phyloP scores from a whole-genome alignment of 2,888 invertebrate species.

The Sialis fuliginosa region DNA sequence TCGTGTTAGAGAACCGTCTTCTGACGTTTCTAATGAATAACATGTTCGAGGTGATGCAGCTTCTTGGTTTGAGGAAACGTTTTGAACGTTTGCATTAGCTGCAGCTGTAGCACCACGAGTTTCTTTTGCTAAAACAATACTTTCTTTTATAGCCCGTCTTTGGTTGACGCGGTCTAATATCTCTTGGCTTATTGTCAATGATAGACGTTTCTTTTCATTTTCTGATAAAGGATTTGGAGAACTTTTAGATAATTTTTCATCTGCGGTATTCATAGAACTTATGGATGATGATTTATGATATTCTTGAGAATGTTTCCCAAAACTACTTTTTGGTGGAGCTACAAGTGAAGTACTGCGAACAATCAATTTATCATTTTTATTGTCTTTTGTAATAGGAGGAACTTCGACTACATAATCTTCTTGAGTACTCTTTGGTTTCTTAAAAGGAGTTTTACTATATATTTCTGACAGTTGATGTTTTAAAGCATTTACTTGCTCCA shows the following conservation, averaged over 20 bases:
- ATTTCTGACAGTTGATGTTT: conserved; percentile 68
- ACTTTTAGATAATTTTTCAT: conserved; percentile 30
- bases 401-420: conserved; percentile 46
- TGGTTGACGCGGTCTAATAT: conserved; percentile 44
- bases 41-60: conserved; percentile 28
- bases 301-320: conserved; percentile 19
- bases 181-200: conserved; percentile 55
- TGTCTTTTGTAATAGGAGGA: conserved; percentile 17
- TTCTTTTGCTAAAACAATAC: conserved; percentile 32
- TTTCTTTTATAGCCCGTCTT: conserved; percentile 18
- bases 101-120: conserved; percentile 41
- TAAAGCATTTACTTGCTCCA: conserved; percentile 64
- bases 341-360: conserved; percentile 39
- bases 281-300: conserved; percentile 37
- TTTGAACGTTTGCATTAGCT: conserved; percentile 27
- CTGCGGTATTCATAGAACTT: conserved; percentile 28
- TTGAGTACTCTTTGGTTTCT: conserved; percentile 21
- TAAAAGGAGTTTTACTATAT: conserved; percentile 35
- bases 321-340: conserved; percentile 23
- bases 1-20: conserved; percentile 11
- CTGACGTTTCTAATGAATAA: conserved; percentile 26
- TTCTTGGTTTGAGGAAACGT: conserved; percentile 17
- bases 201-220: conserved; percentile 53
- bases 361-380: conserved; percentile 24
- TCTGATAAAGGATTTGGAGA: conserved; percentile 32